phyloP scores from a whole-genome alignment of 2,113 vertebrate genomes.

The Hemiscyllium ocellatum region DNA sequence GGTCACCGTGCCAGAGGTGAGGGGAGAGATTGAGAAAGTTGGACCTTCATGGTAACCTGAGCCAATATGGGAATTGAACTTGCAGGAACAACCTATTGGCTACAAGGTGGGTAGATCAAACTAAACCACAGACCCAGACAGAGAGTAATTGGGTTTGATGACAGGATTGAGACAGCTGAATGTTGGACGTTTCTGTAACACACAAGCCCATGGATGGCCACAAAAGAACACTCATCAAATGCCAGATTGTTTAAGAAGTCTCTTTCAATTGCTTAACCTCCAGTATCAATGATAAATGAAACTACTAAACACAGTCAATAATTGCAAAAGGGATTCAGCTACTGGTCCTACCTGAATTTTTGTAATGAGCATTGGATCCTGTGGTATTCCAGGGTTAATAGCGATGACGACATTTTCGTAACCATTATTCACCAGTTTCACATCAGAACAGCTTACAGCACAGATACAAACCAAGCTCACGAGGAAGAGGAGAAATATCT shows the following conservation, averaged over 20 bases:
- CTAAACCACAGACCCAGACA: background rate
- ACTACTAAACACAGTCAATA: no score
- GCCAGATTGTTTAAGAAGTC: background rate
- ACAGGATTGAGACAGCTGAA: background rate
- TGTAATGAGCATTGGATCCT: conserved; percentile 46
- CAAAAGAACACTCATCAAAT: background rate
- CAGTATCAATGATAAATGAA: no score
- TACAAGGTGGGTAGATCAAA: no score
- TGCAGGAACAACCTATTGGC: no score
- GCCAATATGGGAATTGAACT: no score
- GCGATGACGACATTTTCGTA: conserved; percentile 52
- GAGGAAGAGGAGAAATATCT: background rate
- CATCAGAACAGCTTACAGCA: conserved; percentile 29
- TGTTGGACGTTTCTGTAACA: no score
- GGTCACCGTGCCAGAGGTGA: no score
- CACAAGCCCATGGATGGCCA: background rate
- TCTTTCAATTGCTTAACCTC: background rate
- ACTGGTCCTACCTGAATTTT: conserved; percentile 50
- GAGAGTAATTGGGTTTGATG: background rate
- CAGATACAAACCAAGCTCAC: background rate
- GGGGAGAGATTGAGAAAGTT: no score
- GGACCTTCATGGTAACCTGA: no score
- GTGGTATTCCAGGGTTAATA: conserved; percentile 46
- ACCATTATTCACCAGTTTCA: conserved; percentile 47
- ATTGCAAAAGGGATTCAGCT: background rate